Base-by-base conservation (phyloP, 2,888 invertebrate species). In the Sphaerophoria rueppellii region DNA sequence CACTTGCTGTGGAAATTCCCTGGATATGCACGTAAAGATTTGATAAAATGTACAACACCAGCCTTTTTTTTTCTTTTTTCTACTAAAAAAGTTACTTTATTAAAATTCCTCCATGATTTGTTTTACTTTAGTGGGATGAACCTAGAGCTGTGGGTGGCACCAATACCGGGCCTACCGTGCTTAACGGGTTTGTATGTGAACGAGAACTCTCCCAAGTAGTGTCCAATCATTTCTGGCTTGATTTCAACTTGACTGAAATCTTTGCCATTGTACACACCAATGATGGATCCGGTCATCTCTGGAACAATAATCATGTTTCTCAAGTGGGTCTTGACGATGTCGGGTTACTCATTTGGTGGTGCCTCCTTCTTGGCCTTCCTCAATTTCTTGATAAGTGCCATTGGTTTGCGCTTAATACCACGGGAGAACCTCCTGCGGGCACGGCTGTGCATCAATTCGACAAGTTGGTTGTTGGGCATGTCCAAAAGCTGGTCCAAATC, bases 261-360 rank as follows among this genome's bases (percentile, higher is more conserved):
- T 92, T 99, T 99, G 89, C 99, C 99, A 90, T 99, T 99, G 94
- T 99, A 99, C 80, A 99, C 97, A 88, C 99, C 99, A 90, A 99
- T 98, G 91, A 99, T 98, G 88, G 98, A 98, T 87, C 99, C 99
- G 89, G 99, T 99, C 99, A 99, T 99, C 93, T 99, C 99, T 11
- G 99, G 99, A n/a, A 99, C 96, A 91, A 99, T 97, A 91, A 99
- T 97, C 99, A 99, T 99, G 93, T 99, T 98, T 88, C 99, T 95
- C 89, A 99, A 94, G 93, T 99, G 99, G 9, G 99, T 99, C 93
- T 99, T 99, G 0, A 99, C 99, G 88, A 98, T 97, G 92, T 98
- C 97, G 54, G 99, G 99, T 91, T 99, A 99, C 93, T 99, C 99
- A 93, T 98, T 95, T 89, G 97, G 97, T 4, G 97, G 98, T 6